Conservation (phyloP, 2,797 vertebrate genomes). For the Xiphorhynchus erythropygius region DNA sequence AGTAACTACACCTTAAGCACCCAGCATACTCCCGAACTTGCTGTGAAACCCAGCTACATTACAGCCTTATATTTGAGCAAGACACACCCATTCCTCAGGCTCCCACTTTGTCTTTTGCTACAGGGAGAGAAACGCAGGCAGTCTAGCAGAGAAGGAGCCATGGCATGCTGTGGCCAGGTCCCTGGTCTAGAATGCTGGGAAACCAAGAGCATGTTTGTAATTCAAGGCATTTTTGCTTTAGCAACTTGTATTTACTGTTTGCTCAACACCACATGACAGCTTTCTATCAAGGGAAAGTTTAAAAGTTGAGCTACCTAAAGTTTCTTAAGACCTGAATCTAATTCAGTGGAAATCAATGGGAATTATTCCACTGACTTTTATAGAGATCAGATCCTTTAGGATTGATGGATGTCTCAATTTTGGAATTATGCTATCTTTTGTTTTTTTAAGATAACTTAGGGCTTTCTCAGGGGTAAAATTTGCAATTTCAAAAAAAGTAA, state of each 20-base stretch:
- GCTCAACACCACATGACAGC: neutral
- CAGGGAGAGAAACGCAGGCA: neutral
- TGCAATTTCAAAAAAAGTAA: neutral
- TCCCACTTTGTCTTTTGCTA: neutral
- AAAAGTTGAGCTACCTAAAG: neutral
- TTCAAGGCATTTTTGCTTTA: neutral
- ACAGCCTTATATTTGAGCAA: neutral
- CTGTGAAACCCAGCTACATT: neutral
- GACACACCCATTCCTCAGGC: neutral
- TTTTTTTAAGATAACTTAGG: neutral
- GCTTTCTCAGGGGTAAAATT: neutral
- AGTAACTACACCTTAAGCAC: neutral
- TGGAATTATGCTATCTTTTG: neutral
- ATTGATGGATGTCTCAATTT: neutral
- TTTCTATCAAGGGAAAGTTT: neutral
- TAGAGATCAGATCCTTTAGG: neutral
- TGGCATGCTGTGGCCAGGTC: neutral
- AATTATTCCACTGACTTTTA: neutral
- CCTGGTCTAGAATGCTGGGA: neutral
- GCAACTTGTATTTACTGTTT: neutral
- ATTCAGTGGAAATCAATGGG: neutral
- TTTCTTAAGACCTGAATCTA: neutral
- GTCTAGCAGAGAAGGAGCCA: neutral
- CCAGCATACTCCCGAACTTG: neutral
- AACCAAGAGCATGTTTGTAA: accelerated